A percentile compares a stretch with the other conserved stretches of the same genome.
phyloP scores from a whole-genome alignment of 2,888 invertebrate species.

The Drosophila nr. perissopoda region DNA sequence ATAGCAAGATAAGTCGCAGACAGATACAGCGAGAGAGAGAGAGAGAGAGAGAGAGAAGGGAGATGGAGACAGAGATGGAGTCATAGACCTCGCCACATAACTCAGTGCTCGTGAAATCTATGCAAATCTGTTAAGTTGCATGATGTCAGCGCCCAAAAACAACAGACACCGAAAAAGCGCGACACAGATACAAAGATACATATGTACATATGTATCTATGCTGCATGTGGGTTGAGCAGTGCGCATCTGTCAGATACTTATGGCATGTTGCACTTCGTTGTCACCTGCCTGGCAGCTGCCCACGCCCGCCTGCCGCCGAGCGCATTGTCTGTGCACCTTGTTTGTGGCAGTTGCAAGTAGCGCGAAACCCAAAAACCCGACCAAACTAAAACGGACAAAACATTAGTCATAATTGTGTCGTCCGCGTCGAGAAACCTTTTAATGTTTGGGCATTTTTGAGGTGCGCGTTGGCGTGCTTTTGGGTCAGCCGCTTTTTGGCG shows the following conservation, averaged over 20 bases:
- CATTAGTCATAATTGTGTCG: slow-evolving; percentile 75
- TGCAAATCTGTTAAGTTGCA: slow-evolving; percentile 67
- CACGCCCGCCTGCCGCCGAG: slow-evolving; percentile 49
- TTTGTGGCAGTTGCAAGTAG: slow-evolving; percentile 31
- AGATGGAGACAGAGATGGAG: slow-evolving; percentile 5
- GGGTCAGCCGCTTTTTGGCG: slow-evolving; percentile 55
- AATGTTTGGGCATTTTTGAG: not conserved
- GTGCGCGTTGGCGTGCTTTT: slow-evolving; percentile 70
- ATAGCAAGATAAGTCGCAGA: slow-evolving; percentile 41
- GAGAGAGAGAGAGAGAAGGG: not conserved
- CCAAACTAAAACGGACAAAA: slow-evolving; percentile 10
- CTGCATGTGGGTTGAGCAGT: slow-evolving; percentile 44
- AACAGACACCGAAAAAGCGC: slow-evolving; percentile 1
- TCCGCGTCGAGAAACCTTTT: slow-evolving; percentile 30
- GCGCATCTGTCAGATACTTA: slow-evolving; percentile 62
- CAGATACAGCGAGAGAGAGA: not conserved
- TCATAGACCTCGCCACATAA: slow-evolving; percentile 8
- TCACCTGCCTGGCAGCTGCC: slow-evolving; percentile 58
- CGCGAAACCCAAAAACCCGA: slow-evolving; percentile 1
- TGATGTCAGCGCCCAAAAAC: slow-evolving; percentile 69
- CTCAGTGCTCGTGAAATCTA: slow-evolving; percentile 46
- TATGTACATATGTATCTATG: slow-evolving; percentile 23
- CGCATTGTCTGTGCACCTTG: slow-evolving; percentile 57
- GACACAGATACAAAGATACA: slow-evolving; percentile 9
- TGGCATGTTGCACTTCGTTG: slow-evolving; percentile 36